Conservation (phyloP, 2,888 invertebrate species). For the Heliconius ismenius region DNA sequence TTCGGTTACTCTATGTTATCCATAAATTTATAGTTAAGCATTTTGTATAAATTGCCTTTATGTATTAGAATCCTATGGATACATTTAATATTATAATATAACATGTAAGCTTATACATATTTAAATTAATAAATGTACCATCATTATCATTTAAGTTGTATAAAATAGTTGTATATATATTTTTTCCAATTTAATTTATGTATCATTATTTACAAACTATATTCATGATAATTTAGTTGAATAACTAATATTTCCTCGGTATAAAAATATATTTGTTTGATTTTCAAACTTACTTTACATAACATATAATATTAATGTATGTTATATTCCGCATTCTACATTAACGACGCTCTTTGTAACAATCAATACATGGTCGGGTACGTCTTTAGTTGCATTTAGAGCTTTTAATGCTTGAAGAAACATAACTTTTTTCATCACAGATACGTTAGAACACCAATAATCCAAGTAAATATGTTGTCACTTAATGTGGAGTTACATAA, state of each 20-base stretch:
- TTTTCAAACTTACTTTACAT: slow-evolving; percentile 27
- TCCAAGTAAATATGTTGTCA: slow-evolving; percentile 1
- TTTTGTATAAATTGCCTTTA: background rate
- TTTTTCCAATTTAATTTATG: background rate
- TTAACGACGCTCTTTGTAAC: slow-evolving; percentile 7
- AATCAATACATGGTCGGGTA: slow-evolving; percentile 22
- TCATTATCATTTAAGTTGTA: background rate
- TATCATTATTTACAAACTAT: no score
- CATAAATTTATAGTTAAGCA: background rate
- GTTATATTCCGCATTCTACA: slow-evolving; percentile 20
- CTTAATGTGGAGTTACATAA: slow-evolving; percentile 9
- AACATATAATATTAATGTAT: slow-evolving; percentile 13
- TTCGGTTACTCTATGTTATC: background rate
- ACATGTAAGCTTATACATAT: background rate
- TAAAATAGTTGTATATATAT: no score
- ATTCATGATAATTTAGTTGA: background rate
- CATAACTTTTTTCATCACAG: slow-evolving; percentile 13
- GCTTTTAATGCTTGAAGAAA: slow-evolving; percentile 3
- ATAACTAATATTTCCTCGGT: background rate
- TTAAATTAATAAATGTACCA: background rate
- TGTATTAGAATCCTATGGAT: background rate
- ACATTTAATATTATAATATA: background rate
- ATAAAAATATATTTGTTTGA: background rate
- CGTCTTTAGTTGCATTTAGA: background rate
- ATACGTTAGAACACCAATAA: slow-evolving; percentile 7